Base-by-base conservation (phyloP, 2,113 vertebrate genomes). In the Meleagris gallopavo region DNA sequence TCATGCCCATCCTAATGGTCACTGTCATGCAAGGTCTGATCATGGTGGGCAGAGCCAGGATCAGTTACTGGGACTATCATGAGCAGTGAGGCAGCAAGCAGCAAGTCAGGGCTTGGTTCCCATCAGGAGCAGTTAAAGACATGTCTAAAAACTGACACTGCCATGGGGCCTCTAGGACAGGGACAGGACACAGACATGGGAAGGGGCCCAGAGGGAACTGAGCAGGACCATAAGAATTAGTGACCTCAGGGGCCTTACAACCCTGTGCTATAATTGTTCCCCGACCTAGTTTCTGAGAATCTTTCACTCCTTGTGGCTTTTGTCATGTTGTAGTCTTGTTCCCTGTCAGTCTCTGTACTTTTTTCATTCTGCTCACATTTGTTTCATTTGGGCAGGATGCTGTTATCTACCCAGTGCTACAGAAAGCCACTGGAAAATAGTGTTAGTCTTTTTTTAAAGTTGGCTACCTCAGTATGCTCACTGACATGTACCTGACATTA, bases 31-130 rank as follows among this genome's bases (percentile, higher is more conserved):
- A 30, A 34, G 41, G 29, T 24, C 54, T 67, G 20, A 72, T 46
- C 17, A 15, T 11, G 8, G 18, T 11, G 46, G 29, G 4, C 40
- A 62, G 70, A 71, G 52, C 11, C 57, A 65, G 57, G 62, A 34
- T 38, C 0, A 1, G 15, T 32, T 30, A 10, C 6, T n/a, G 17
- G 1, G 1, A 18, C 21, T 11, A 11, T n/a, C 4, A 2, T 10
- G 27, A 55, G 38, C 27, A 43, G 34, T 50, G 34, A 36, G 18
- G 30, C 5, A 3, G 15, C 66, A 41, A 41, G 34, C 27, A 46
- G 38, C 0, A 6, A 64, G 8, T 12, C 0, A 0, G 50, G 14
- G 27, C 62, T 71, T 40, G 8, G 27, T 12, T 46, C 8, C 30
- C 80, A 3, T 41, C 52, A 36, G 83, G 46, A 57, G 38, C 46